These are phyloP conservation scores for Silvanus unidentatus DNA, from an alignment of 2,888 invertebrate species.

Conservation along the genomic window DNA sequence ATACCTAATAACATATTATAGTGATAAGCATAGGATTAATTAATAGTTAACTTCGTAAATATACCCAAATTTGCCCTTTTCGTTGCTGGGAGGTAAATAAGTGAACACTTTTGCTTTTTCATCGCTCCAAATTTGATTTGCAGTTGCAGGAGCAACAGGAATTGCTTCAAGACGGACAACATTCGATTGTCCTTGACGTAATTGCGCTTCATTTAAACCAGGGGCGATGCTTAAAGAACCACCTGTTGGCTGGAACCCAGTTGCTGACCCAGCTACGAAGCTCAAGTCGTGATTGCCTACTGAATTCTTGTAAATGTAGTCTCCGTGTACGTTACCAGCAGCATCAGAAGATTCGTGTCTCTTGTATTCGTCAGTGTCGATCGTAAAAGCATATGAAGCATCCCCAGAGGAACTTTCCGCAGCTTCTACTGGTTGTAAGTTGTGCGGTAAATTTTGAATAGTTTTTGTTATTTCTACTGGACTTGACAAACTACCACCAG, in stretches of 20 bases:
- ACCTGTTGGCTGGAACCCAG: conserved; percentile 37
- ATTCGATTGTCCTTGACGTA: conserved; percentile 7
- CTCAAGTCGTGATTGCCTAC: conserved; percentile 27
- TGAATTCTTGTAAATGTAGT: conserved; percentile 26
- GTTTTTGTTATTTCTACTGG: neutral
- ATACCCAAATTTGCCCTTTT: conserved; percentile 30
- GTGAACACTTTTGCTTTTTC: conserved; percentile 20
- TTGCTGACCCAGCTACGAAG: conserved; percentile 26
- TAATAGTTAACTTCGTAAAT: conserved; percentile 15
- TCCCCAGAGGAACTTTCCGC: conserved; percentile 15
- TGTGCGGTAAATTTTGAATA: neutral
- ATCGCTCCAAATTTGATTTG: too few species aligned
- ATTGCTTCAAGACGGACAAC: too few species aligned
- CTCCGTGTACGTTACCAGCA: conserved; percentile 29
- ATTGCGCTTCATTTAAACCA: conserved; percentile 18
- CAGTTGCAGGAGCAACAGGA: neutral
- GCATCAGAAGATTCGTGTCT: conserved; percentile 30
- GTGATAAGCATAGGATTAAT: too few species aligned
- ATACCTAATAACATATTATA: too few species aligned
- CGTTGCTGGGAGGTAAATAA: conserved; percentile 29
- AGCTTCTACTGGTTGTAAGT: neutral
- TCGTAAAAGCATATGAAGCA: conserved; percentile 33
- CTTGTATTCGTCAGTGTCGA: conserved; percentile 29
- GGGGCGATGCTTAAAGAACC: conserved; percentile 36
- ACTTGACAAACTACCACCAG: conserved; percentile 38